Evolutionary conservation across 2,888 invertebrate genomes (phyloP), one percentile per base, ranked within the genome.

Genomic region (Tetragonula carbonaria): DNA sequence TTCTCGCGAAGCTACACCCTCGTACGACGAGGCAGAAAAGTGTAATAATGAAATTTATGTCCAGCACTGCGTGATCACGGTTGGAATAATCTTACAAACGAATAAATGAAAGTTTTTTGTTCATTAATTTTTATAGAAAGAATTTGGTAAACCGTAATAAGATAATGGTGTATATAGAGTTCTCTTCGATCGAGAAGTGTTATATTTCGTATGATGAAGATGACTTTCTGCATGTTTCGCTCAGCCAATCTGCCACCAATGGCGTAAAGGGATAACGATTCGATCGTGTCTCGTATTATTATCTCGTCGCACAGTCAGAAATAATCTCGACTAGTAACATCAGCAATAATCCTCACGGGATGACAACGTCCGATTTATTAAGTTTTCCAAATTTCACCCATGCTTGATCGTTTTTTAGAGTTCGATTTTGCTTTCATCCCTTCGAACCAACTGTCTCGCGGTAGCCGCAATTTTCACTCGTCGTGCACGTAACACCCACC

Each of bases 251-350:
- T 45, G 66, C 55, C 11, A 13, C 55, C 45, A 45, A 45, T 57
- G 66, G 21, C 38, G 74, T 38, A 38, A 38, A 66, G 23, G 53
- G 45, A 14, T 66, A 74, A 74, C 66, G 66, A 55, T 38, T 14
- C 55, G 74, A 66, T 65, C 66, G 74, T 57, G 74, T 50, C 66
- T 67, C 16, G 55, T 23, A 23, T 75, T 66, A 66, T 75, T 67
- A 67, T 45, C 74, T 57, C 21, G 28, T 28, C 14, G 8, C 8
- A 45, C 45, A 8, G 51, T 5, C 16, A n/a, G 8, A 45, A 23
- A n/a, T 66, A 45, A 18, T 66, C 38, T 11, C 45, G 45, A 45
- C 45, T 45, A 45, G 8, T 11, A 45, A 45, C 14, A 33, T 13
- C n/a, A n/a, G 4, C 55, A 23, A 38, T 66, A 28, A 18, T 66